Percentiles rank a stretch among this genome's conserved stretches.
Evolutionary conservation across 92 coral and sea anemone species (phyloP).

Genomic region (Parazoanthus swiftii): DNA sequence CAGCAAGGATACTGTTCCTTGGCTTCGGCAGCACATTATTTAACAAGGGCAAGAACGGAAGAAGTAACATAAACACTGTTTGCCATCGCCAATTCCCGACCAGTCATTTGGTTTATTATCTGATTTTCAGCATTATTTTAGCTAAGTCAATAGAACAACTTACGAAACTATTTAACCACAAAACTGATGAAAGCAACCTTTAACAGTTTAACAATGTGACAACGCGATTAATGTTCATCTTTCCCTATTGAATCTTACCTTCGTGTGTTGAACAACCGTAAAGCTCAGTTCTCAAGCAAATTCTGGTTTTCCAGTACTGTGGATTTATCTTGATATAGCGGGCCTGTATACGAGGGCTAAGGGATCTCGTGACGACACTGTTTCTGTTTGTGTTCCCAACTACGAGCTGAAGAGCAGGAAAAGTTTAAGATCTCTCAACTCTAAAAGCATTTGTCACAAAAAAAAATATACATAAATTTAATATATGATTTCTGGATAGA

Average conservation of each 20-base stretch:
- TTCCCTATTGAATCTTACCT: conserved; percentile 18
- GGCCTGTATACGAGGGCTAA: conserved; percentile 46
- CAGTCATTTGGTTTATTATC: too few species aligned
- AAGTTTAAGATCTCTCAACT: neutral
- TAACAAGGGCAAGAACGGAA: too few species aligned
- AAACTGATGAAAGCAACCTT: neutral
- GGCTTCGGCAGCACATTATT: too few species aligned
- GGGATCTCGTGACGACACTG: conserved; percentile 16
- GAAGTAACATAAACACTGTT: too few species aligned
- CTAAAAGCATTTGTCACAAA: neutral
- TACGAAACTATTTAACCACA: neutral
- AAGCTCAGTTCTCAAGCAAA: conserved; percentile 45
- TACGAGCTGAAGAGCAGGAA: conserved; percentile 20
- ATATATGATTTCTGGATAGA: too few species aligned
- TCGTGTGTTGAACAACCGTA: conserved; percentile 48
- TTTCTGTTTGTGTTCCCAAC: conserved; percentile 35
- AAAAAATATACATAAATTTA: neutral
- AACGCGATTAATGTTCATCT: too few species aligned
- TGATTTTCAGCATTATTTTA: too few species aligned
- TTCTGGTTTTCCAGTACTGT: conserved; percentile 40
- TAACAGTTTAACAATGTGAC: too few species aligned
- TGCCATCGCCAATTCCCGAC: too few species aligned
- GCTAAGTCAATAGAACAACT: neutral
- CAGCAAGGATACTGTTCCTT: too few species aligned
- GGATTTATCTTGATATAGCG: conserved; percentile 50